Conservation (phyloP, 2,888 invertebrate genomes). For the Altica lythri region DNA sequence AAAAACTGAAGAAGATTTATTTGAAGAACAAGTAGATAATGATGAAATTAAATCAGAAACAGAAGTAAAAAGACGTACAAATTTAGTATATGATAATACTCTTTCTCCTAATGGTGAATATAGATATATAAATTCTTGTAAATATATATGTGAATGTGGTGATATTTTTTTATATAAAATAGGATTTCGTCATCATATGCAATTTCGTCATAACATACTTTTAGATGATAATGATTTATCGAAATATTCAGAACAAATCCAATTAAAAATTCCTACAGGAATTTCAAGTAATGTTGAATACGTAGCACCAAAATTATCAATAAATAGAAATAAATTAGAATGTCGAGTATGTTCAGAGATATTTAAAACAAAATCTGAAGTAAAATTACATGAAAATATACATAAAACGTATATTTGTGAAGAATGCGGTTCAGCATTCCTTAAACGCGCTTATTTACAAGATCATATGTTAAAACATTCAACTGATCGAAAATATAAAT, state of each 20-base stretch:
- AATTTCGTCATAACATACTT: conserved; percentile 20
- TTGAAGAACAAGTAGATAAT: neutral
- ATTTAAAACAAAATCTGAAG: conserved; percentile 25
- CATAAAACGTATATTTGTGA: conserved; percentile 39
- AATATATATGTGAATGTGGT: conserved; percentile 30
- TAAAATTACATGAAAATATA: conserved; percentile 30
- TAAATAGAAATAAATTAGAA: conserved; percentile 24
- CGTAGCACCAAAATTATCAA: conserved; percentile 20
- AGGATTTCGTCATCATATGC: conserved; percentile 29
- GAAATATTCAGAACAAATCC: conserved; percentile 19
- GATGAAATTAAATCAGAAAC: neutral
- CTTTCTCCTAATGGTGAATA: conserved; percentile 22
- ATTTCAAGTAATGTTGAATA: conserved; percentile 22
- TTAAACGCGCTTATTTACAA: conserved; percentile 36
- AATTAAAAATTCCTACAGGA: conserved; percentile 27
- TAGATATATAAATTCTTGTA: conserved; percentile 19
- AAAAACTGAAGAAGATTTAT: neutral
- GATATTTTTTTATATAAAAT: conserved; percentile 28
- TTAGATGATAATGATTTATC: conserved; percentile 21
- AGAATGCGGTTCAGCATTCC: conserved; percentile 37
- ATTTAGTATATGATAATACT: conserved; percentile 4
- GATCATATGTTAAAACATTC: conserved; percentile 42
- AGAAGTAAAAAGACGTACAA: conserved; percentile 4
- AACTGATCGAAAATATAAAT: conserved; percentile 39
- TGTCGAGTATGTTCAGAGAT: conserved; percentile 25